phyloP scores from a whole-genome alignment of 2,797 vertebrate species.

The Catostomus latipinnis region DNA sequence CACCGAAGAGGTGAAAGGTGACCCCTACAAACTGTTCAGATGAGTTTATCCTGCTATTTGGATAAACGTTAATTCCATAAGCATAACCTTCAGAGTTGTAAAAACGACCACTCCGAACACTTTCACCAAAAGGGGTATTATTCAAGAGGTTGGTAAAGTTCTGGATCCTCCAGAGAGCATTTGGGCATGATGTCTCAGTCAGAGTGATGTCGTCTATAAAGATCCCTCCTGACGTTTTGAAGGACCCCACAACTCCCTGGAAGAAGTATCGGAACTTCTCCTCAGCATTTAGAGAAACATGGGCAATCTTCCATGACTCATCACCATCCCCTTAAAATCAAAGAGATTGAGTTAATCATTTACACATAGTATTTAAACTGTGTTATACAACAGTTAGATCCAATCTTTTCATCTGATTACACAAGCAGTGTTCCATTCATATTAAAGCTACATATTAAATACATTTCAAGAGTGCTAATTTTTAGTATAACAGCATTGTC shows the following conservation, averaged over 20 bases:
- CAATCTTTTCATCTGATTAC: no score
- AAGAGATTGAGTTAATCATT: no score
- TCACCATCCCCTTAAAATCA: conserved; percentile 74
- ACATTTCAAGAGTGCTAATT: no score
- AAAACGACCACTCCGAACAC: conserved; percentile 75
- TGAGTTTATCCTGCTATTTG: conserved; percentile 59
- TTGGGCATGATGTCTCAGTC: conserved; percentile 84
- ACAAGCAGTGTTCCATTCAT: no score
- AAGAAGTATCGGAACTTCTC: conserved; percentile 91
- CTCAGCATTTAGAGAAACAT: conserved; percentile 79
- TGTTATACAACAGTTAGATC: no score
- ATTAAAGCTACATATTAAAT: no score
- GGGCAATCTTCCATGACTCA: conserved; percentile 84
- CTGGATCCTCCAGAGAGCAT: conserved; percentile 81
- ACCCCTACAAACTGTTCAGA: conserved; percentile 68
- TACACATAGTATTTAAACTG: no score
- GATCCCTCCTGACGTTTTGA: conserved; percentile 77
- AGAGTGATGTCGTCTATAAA: conserved; percentile 86
- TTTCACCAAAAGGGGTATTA: neutral
- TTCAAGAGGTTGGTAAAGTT: conserved; percentile 77
- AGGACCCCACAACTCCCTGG: conserved; percentile 81
- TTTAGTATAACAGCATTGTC: no score
- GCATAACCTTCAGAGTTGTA: conserved; percentile 86
- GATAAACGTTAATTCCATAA: conserved; percentile 80
- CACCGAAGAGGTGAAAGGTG: conserved; percentile 84